Evolutionary conservation across 2,888 invertebrate species (phyloP).

Genomic region (Cryptocephalus moraei): DNA sequence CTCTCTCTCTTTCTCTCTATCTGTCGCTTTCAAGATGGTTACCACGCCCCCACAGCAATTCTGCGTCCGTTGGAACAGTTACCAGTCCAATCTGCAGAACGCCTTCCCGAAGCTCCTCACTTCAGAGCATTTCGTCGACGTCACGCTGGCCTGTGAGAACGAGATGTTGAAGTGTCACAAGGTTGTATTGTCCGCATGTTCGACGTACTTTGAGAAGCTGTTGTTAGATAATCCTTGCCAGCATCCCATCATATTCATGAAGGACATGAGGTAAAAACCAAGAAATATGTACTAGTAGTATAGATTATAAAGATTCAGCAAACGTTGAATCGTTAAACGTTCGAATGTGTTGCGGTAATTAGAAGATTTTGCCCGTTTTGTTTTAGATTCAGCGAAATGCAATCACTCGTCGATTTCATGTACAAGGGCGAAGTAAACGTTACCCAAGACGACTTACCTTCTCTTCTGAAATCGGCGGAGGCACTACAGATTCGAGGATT

Average conservation of each 20-base stretch:
- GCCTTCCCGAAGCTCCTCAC: constrained; percentile 66
- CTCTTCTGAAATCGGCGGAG: constrained; percentile 73
- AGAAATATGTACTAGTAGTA: too few species aligned
- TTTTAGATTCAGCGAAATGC: constrained; percentile 66
- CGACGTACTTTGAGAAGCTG: constrained; percentile 71
- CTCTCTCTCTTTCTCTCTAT: too few species aligned
- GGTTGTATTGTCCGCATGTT: constrained; percentile 75
- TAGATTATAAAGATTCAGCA: background rate
- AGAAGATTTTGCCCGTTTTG: too few species aligned
- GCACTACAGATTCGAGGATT: constrained; percentile 71
- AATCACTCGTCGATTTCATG: constrained; percentile 82
- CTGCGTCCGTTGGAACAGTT: constrained; percentile 74
- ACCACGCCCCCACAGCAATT: constrained; percentile 50
- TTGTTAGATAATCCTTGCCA: constrained; percentile 76
- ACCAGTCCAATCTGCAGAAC: constrained; percentile 67
- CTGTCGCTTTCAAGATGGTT: constrained; percentile 12
- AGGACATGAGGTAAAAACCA: constrained; percentile 58
- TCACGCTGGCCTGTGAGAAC: constrained; percentile 80
- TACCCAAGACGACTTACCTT: constrained; percentile 72
- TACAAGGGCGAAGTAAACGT: constrained; percentile 85
- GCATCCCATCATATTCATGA: constrained; percentile 75
- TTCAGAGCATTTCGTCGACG: constrained; percentile 79
- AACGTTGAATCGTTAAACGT: background rate
- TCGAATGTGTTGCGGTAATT: too few species aligned
- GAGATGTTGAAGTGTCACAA: constrained; percentile 80